Evolutionary conservation across 2,113 vertebrate genomes (phyloP), one percentile per base, ranked within the genome.

Genomic region (Dasyornis broadbenti): DNA sequence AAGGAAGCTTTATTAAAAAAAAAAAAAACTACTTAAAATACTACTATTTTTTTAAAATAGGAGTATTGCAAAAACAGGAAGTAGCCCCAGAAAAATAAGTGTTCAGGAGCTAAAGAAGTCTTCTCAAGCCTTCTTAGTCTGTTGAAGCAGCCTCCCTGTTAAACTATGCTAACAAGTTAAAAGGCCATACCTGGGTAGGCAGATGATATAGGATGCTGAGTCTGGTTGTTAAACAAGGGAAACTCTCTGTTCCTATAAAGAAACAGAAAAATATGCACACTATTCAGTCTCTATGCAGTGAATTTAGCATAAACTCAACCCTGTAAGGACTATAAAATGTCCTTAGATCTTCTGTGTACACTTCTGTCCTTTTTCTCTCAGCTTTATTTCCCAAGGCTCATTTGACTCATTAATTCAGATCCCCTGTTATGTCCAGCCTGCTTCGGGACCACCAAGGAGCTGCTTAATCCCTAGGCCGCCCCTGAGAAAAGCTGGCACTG

Each of bases 151-250:
- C 23, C 39, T 79, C 39, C 18, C 39, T 69, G 42, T 54, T 49
- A 54, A 86, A 81, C 27, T 26, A 65, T 2, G 26, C 37, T 54
- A 82, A 23, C 17, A 45, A 68, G 27, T 90, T 45, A 94, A 72
- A 90, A 61, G n/a, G 10, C 83, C 97, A 91, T 97, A 98, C 97
- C 98, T 97, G 80, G 35, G 97, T 56, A 94, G 54, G 86, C 85
- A 89, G 95, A 89, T 76, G n/a, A 70, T 22, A 70, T 17, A 92
- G 63, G 88, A 78, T 31, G 81, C 60, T 94, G 84, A 1, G 76
- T 33, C 83, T 90, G 94, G 31, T 54, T 94, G 82, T 95, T 92
- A 97, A 94, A 95, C 63, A 89, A 84, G 47, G 73, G 76, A 83
- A 95, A 59, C 52, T 27, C 60, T 90, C 81, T 94, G 87, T 30